Conservation (phyloP, 1,140 invertebrate species). For the Ceratoteleas bidentatus region DNA sequence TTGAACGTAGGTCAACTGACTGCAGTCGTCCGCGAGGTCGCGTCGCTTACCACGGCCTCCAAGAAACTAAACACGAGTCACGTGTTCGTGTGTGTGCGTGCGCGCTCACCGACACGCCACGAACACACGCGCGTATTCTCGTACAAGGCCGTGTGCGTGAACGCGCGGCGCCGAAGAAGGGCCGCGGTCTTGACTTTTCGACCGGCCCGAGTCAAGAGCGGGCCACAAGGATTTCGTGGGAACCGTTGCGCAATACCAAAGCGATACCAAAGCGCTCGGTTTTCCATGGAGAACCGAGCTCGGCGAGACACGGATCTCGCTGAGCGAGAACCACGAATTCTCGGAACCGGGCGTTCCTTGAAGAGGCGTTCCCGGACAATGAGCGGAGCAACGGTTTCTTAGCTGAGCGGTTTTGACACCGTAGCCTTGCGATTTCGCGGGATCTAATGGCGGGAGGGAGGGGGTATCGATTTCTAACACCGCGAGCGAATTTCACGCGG, state of each 20-base stretch:
- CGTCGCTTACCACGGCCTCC: slow-evolving; percentile 25
- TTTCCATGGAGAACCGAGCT: slow-evolving; percentile 24
- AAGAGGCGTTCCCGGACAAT: slow-evolving; percentile 12
- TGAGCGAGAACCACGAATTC: slow-evolving; percentile 4
- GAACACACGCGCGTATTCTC: not conserved
- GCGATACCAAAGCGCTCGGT: not conserved
- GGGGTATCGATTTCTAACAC: not conserved
- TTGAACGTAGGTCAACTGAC: slow-evolving; percentile 67
- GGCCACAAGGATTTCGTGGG: too few relatives aligned
- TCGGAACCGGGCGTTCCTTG: slow-evolving; percentile 4
- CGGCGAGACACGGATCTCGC: too few relatives aligned
- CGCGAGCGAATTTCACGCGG: too few relatives aligned
- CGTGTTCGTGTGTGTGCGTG: not conserved
- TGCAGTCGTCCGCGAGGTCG: slow-evolving; percentile 46
- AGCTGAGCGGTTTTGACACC: too few relatives aligned
- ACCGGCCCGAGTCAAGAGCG: too few relatives aligned
- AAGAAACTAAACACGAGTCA: not conserved
- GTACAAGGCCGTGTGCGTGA: too few relatives aligned
- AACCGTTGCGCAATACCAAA: not conserved
- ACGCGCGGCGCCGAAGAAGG: too few relatives aligned
- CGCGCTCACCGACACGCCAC: not conserved
- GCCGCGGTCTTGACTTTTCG: too few relatives aligned
- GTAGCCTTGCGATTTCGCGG: too few relatives aligned
- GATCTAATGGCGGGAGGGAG: too few relatives aligned
- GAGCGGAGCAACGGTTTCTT: not conserved